Conservation (phyloP, 1,140 invertebrate species). For the Ridgeia piscesae region DNA sequence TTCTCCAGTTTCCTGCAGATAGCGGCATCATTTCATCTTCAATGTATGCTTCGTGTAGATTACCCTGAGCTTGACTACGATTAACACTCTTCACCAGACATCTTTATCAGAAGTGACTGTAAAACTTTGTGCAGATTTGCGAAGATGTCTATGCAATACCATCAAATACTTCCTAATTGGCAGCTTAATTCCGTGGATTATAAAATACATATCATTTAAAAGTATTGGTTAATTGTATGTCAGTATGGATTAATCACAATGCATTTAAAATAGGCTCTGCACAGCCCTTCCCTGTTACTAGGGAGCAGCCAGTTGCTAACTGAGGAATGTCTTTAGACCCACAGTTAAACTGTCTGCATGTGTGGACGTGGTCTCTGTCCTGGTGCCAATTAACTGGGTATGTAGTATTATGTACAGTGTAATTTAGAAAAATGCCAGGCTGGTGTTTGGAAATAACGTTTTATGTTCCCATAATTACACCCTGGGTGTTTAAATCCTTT, state of each 20-base stretch:
- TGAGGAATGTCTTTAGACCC: neutral
- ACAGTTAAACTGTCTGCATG: neutral
- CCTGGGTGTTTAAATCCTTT: no score
- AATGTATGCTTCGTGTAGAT: neutral
- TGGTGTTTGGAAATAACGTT: neutral
- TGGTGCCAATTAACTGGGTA: neutral
- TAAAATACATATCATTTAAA: neutral
- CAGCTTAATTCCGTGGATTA: neutral
- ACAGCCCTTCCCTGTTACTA: neutral
- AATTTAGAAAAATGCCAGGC: neutral
- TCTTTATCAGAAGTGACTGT: neutral
- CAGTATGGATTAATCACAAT: neutral
- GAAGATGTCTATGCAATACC: neutral
- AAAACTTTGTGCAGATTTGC: neutral
- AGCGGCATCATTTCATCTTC: neutral
- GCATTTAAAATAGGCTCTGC: neutral
- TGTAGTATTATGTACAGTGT: no score
- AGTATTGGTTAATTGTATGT: neutral
- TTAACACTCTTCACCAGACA: neutral
- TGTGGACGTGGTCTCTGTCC: neutral
- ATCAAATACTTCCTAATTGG: neutral
- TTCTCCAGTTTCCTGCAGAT: neutral
- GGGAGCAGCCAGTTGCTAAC: neutral
- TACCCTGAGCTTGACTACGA: neutral
- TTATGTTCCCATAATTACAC: neutral